These are phyloP conservation scores for Pseudobourletiella spinata DNA, from an alignment of 1,140 invertebrate genomes.

Conservation along the genomic window DNA sequence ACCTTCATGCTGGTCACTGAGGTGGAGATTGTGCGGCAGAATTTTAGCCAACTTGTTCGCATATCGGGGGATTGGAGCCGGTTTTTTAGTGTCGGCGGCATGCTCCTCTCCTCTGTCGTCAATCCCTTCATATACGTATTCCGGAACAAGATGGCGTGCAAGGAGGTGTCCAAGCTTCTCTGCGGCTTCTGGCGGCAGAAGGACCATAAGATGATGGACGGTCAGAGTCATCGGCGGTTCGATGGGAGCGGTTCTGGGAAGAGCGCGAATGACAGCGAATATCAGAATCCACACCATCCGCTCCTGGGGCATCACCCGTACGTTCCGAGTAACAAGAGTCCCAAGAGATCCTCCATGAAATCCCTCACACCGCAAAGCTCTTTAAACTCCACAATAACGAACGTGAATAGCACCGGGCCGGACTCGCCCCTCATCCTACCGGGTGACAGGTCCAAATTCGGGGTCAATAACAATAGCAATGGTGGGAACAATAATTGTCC, in stretches of 20 bases:
- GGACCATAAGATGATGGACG: not conserved
- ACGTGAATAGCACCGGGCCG: constrained; percentile 4
- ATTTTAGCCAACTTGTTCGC: constrained; percentile 5
- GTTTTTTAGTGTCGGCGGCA: constrained; percentile 39
- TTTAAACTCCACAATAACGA: constrained; percentile 27
- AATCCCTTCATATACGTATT: constrained; percentile 53
- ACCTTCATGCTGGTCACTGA: constrained; percentile 36
- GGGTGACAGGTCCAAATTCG: not conserved
- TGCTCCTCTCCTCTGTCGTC: constrained; percentile 39
- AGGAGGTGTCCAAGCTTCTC: constrained; percentile 40
- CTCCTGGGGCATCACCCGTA: not conserved
- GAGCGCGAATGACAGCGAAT: not conserved
- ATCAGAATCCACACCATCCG: not conserved
- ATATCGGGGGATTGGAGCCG: constrained; percentile 37
- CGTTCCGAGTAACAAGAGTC: constrained; percentile 21
- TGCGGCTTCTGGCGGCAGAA: constrained; percentile 28
- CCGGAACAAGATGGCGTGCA: constrained; percentile 44
- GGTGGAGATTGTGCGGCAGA: constrained; percentile 19
- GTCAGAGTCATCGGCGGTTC: not conserved
- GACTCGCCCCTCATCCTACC: constrained; percentile 18
- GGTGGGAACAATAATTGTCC: not conserved
- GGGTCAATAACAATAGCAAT: not conserved
- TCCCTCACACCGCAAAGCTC: constrained; percentile 34
- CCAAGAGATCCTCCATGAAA: constrained; percentile 33
- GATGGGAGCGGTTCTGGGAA: not conserved